Evolutionary conservation across 2,888 invertebrate species (phyloP), one percentile per base, ranked within the genome.

Genomic region (Troglohyphantes excavatus): DNA sequence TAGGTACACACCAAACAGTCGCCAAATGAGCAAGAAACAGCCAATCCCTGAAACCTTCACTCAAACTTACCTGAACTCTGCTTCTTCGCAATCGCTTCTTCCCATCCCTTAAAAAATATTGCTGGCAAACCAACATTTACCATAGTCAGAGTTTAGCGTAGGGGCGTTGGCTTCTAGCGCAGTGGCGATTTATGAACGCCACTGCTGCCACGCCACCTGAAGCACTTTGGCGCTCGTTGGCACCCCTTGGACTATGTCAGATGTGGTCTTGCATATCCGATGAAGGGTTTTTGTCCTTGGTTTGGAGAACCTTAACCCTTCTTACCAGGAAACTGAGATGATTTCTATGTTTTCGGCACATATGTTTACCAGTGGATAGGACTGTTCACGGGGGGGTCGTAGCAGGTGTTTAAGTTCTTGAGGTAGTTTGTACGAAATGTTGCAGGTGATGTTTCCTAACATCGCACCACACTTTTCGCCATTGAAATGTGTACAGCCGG

Each of bases 21-120:
- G n/a, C n/a, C n/a, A n/a, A n/a, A n/a, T n/a, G n/a, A n/a, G n/a
- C n/a, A n/a, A n/a, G n/a, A n/a, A n/a, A n/a, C n/a, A n/a, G n/a
- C n/a, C n/a, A n/a, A n/a, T n/a, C n/a, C n/a, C n/a, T n/a, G n/a
- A n/a, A 29, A n/a, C 29, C 70, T 33, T n/a, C n/a, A n/a, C 33
- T 79, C 46, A 87, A 78, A 72, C 61, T 21, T n/a, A 7, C 61
- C 17, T 68, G 75, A n/a, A 65, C 65, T 33, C 5, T 29, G 17
- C 43, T 79, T 85, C 9, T 9, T 33, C 33, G 33, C 70, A 79
- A 79, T 78, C 85, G 65, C 53, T 33, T 59, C 23, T 43, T n/a
- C 46, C 13, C 6, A 2, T n/a, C n/a, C n/a, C n/a, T 43, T 9
- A 21, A 17, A 21, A 76, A 68, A 72, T 21, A 13, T 19, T 13